phyloP scores from a whole-genome alignment of 2,888 invertebrate species.

The Caenorhabditis japonica region DNA sequence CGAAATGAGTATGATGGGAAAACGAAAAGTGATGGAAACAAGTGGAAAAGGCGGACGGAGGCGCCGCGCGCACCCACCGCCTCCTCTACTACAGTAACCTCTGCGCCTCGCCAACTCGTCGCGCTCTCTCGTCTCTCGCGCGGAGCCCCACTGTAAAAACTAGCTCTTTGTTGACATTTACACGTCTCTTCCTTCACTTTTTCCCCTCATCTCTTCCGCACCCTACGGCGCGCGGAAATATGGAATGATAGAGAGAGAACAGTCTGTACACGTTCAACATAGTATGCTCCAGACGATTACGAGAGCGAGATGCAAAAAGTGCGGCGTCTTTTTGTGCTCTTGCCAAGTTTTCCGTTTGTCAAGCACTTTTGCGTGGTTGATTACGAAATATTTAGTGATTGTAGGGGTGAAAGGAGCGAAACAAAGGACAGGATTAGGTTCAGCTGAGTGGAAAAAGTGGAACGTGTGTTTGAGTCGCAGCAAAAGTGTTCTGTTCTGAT shows the following conservation, averaged over 20 bases:
- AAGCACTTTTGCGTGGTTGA: constrained; percentile 15
- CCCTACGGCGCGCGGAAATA: constrained; percentile 23
- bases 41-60: constrained; percentile 14
- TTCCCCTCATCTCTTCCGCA: constrained; percentile 18
- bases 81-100: constrained; percentile 39
- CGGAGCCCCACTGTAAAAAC: constrained; percentile 26
- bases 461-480: constrained; percentile 11
- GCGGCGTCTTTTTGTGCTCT: too few species aligned
- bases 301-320: constrained; percentile 16
- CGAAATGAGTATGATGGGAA: background rate
- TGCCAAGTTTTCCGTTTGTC: too few species aligned
- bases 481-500: too few species aligned
- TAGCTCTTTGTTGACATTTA: constrained; percentile 48
- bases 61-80: constrained; percentile 11
- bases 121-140: background rate
- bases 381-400: constrained; percentile 35
- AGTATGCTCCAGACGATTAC: constrained; percentile 35
- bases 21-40: constrained; percentile 29
- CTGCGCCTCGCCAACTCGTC: constrained; percentile 15
- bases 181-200: constrained; percentile 17
- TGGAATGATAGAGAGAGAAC: constrained; percentile 12
- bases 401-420: constrained; percentile 13
- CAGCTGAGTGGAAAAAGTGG: too few species aligned
- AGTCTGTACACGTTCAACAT: constrained; percentile 42
- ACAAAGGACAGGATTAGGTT: constrained; percentile 23